A percentile compares a stretch with the other conserved stretches of the same genome.
Conservation (phyloP, 2,888 invertebrate genomes). For the Tiliacea citrago region DNA sequence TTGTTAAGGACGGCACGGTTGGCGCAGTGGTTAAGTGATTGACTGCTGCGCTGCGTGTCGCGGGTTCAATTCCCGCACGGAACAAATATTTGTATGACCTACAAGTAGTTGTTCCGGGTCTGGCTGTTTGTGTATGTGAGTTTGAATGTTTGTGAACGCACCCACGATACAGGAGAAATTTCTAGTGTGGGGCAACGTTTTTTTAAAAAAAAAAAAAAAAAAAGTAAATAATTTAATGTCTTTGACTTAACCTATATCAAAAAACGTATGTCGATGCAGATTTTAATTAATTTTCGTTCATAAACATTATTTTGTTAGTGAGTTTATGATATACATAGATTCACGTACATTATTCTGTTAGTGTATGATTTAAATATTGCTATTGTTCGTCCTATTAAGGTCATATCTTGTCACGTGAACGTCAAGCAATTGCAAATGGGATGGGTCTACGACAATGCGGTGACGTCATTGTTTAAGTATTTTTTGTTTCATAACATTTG, state of each 20-base stretch:
- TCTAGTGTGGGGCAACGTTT: too few species aligned
- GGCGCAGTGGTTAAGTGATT: too few species aligned
- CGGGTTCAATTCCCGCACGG: too few species aligned
- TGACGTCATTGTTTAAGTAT: conserved; percentile 35
- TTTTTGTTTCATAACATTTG: conserved; percentile 42
- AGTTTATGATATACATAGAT: neutral
- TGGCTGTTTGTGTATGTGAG: too few species aligned
- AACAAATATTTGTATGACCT: too few species aligned
- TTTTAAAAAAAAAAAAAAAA: too few species aligned
- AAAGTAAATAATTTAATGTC: too few species aligned
- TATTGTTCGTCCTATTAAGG: conserved; percentile 42
- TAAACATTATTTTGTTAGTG: neutral
- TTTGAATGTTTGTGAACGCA: too few species aligned
- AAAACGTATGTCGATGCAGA: neutral
- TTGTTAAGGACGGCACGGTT: too few species aligned
- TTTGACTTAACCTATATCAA: neutral
- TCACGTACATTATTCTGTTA: neutral
- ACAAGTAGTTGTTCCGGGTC: too few species aligned
- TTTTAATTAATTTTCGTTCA: neutral
- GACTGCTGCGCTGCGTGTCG: too few species aligned
- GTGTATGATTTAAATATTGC: neutral
- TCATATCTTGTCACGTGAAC: conserved; percentile 8
- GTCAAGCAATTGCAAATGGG: conserved; percentile 48
- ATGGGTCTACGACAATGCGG: conserved; percentile 37
- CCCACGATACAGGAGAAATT: too few species aligned